These are phyloP conservation scores for Drosophila antonietae DNA, from an alignment of 2,888 invertebrate species.

Conservation along the genomic window DNA sequence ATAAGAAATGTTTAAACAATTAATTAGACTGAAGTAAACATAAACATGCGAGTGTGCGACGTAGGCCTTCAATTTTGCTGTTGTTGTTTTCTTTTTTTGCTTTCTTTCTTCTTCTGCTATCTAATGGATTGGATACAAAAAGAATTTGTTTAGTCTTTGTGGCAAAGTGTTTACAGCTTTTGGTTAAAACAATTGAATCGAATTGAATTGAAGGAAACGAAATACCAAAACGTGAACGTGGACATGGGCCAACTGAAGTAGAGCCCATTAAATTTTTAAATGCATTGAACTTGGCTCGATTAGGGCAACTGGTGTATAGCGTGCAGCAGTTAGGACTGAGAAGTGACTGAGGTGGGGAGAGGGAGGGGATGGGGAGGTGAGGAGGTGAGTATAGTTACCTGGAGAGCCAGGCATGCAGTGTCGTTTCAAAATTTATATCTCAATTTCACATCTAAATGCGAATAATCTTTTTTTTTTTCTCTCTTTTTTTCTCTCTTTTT, in stretches of 20 bases:
- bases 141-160: slow-evolving; percentile 71
- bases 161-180: slow-evolving; percentile 63
- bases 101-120: neutral
- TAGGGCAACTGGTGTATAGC: slow-evolving; percentile 21
- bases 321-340: slow-evolving; percentile 41
- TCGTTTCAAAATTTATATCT: slow-evolving; percentile 80
- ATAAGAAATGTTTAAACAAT: slow-evolving; percentile 72
- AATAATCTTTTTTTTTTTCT: slow-evolving; percentile 67
- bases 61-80: slow-evolving; percentile 41
- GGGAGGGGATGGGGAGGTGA: no score
- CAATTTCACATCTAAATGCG: slow-evolving; percentile 81
- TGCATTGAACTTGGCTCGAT: slow-evolving; percentile 49
- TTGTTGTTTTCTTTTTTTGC: neutral
- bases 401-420: slow-evolving; percentile 41
- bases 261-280: slow-evolving; percentile 57
- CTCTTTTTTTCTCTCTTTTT: neutral
- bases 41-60: slow-evolving; percentile 43
- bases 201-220: slow-evolving; percentile 31
- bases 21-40: slow-evolving; percentile 72
- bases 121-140: slow-evolving; percentile 17
- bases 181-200: slow-evolving; percentile 51
- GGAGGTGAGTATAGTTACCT: neutral
- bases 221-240: slow-evolving; percentile 16
- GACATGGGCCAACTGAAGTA: slow-evolving; percentile 9
- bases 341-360: no score